Evolutionary conservation across 2,113 vertebrate species (phyloP).

Genomic region (Morone saxatilis): DNA sequence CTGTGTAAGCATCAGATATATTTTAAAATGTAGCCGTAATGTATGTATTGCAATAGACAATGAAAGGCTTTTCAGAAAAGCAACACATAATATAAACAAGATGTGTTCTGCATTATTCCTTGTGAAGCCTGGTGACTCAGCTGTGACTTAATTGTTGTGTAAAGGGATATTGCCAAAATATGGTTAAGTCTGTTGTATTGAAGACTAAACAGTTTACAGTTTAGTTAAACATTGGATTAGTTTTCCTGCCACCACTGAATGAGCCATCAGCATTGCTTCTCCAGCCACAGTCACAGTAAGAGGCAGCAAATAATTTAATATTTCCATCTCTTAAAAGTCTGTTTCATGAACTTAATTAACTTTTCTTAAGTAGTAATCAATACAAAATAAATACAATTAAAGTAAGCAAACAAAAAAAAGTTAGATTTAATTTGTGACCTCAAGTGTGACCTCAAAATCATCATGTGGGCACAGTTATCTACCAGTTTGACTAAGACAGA

Average conservation of each 20-base stretch:
- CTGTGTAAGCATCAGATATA: not conserved
- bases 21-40: not conserved
- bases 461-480: not conserved
- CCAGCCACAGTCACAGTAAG: not conserved
- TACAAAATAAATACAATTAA: not conserved
- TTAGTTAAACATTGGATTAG: constrained; percentile 6
- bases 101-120: not conserved
- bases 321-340: not conserved
- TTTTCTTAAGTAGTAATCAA: constrained; percentile 9
- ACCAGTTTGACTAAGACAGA: constrained; percentile 7
- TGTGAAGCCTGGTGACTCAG: not conserved
- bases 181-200: not conserved
- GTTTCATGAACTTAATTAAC: constrained; percentile 9
- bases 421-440: not conserved
- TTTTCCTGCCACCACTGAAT: constrained; percentile 4
- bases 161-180: not conserved
- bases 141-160: not conserved
- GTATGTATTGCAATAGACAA: not conserved
- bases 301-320: not conserved
- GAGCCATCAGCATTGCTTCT: not conserved
- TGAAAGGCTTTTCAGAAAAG: not conserved
- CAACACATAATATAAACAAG: not conserved
- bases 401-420: not conserved
- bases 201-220: constrained; percentile 23
- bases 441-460: not conserved